Conservation (phyloP, 2,113 vertebrate species). For the Hemichromis elongatus region DNA sequence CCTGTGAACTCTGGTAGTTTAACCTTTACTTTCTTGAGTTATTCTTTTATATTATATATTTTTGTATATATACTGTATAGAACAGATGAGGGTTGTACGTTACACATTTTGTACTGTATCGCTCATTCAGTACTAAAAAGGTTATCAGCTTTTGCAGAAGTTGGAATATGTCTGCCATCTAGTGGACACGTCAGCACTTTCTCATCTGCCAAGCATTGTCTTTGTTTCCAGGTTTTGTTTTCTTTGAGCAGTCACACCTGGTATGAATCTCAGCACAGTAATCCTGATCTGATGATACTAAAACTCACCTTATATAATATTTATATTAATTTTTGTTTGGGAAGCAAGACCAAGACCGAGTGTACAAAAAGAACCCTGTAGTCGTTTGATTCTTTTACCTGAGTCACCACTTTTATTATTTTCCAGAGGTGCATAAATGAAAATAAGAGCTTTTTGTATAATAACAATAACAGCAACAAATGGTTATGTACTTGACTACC, state of each 20-base stretch:
- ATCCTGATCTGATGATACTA: not conserved
- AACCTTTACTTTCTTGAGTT: not conserved
- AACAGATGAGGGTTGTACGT: not conserved
- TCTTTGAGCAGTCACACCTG: not conserved
- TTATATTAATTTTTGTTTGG: not conserved
- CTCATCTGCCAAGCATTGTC: not conserved
- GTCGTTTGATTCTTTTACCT: not conserved
- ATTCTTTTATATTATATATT: not conserved
- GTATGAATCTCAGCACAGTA: not conserved
- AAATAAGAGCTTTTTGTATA: not conserved
- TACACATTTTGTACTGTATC: not conserved
- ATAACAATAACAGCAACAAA: not conserved
- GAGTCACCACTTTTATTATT: slow-evolving; percentile 10
- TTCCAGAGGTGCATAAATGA: not conserved
- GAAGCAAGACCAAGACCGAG: not conserved
- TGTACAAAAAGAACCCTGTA: not conserved
- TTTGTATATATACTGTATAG: not conserved
- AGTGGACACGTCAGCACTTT: not conserved
- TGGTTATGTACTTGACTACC: not conserved
- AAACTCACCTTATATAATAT: not conserved
- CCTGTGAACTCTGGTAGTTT: not conserved
- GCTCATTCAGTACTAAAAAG: not conserved
- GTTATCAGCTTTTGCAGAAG: not conserved
- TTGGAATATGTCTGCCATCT: not conserved
- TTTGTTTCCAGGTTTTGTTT: not conserved